Percentiles rank a stretch among this genome's conserved stretches.
phyloP scores from a whole-genome alignment of 92 coral and sea anemone genomes.

The Blastomussa wellsi region DNA sequence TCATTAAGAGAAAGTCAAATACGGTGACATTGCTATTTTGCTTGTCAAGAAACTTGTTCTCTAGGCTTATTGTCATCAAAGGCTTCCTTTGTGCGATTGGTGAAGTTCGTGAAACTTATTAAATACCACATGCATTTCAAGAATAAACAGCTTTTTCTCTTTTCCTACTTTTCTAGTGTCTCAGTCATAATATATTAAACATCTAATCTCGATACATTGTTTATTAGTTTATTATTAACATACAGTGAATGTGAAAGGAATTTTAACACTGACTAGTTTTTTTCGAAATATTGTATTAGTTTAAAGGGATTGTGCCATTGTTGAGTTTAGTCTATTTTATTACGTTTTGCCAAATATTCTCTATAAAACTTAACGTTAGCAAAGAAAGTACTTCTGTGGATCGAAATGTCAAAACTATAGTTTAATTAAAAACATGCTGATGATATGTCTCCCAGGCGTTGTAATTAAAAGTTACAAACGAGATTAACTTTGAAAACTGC shows the following conservation, averaged over 20 bases:
- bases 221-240: not conserved
- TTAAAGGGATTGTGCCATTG: no score
- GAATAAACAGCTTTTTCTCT: not conserved
- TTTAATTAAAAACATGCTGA: no score
- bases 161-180: not conserved
- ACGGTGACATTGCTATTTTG: not conserved
- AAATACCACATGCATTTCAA: not conserved
- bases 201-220: not conserved
- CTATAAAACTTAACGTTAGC: no score
- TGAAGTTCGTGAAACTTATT: not conserved
- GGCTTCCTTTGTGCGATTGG: not conserved
- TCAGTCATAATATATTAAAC: not conserved
- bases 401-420: no score
- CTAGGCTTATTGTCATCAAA: not conserved
- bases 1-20: not conserved
- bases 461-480: no score
- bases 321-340: no score
- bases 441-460: no score
- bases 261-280: not conserved
- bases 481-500: no score
- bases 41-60: not conserved
- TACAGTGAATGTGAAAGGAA: not conserved
- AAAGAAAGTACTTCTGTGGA: no score
- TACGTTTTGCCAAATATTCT: no score
- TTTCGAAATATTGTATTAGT: not conserved